Evolutionary conservation across 2,113 vertebrate genomes (phyloP), one percentile per base, ranked within the genome.

Genomic region (Xiphophorus couchianus): DNA sequence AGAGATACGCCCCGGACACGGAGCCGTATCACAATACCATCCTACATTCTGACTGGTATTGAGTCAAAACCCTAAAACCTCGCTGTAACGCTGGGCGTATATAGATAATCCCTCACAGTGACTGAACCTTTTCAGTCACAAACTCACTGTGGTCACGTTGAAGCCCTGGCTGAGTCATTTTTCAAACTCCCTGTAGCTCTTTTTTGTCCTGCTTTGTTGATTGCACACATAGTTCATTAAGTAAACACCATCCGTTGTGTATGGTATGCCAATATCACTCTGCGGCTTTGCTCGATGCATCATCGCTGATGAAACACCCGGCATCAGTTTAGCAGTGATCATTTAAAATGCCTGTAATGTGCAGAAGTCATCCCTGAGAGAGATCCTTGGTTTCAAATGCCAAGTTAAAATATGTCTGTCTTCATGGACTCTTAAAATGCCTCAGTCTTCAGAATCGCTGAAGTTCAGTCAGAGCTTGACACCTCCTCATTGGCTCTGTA

Each of bases 141-240:
- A 67, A 70, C 78, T 86, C 37, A 29, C 77, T 66, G 83, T 58
- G 80, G 77, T 82, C 35, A 67, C 27, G 54, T 72, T 27, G 70
- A 78, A 51, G 71, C 74, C 71, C 67, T 15, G 1, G 44, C 54
- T 27, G 11, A 85, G 75, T 84, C 1, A 84, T 89, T 85, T 83
- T 74, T 87, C 85, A 90, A 67, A 80, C 68, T 69, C 65, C 75
- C 39, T 65, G 33, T 54, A 78, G 69, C 54, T 68, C 35, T 71
- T 80, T 76, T 76, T 37, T 11, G 48, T 27, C 22, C 44, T 37
- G 76, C 73, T 86, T 86, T 86, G 84, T 85, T 88, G 71, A 90
- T 86, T 90, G 84, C 88, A 75, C 71, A 71, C 79, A 72, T 80
- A 85, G 83, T 88, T 91, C 81, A 86, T 89, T 89, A 88, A 89